A percentile compares a stretch with the other conserved stretches of the same genome.
Evolutionary conservation across 2,113 vertebrate species (phyloP).

Genomic region (Epinephelus cyanopodus): DNA sequence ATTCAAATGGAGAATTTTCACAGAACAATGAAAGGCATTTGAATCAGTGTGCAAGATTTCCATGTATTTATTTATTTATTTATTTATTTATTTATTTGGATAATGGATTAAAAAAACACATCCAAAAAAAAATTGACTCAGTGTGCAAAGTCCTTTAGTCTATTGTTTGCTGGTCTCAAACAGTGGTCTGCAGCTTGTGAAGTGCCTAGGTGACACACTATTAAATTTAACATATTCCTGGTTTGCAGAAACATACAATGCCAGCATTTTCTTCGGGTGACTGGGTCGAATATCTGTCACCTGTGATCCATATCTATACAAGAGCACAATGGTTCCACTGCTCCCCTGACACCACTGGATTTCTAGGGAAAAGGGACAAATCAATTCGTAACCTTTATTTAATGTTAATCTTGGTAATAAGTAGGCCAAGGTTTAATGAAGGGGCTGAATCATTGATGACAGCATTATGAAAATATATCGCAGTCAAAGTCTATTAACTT

Average conservation of each 20-base stretch:
- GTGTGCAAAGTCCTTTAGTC: too few relatives aligned
- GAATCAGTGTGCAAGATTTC: too few relatives aligned
- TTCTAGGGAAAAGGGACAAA: slow-evolving; percentile 48
- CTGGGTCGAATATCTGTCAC: not conserved
- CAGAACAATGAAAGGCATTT: too few relatives aligned
- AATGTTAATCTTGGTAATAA: slow-evolving; percentile 57
- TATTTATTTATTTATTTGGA: too few relatives aligned
- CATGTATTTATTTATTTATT: too few relatives aligned
- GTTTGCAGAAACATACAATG: too few relatives aligned
- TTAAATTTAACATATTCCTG: too few relatives aligned
- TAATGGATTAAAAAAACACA: too few relatives aligned
- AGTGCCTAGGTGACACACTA: too few relatives aligned
- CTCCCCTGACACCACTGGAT: slow-evolving; percentile 39
- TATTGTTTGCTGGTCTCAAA: too few relatives aligned
- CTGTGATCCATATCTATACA: slow-evolving; percentile 19
- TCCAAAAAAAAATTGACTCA: too few relatives aligned
- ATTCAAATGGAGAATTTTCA: not conserved
- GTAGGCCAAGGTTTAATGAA: slow-evolving; percentile 60
- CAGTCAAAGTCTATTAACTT: slow-evolving; percentile 38
- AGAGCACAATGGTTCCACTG: not conserved
- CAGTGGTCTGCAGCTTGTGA: not conserved
- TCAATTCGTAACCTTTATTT: slow-evolving; percentile 71
- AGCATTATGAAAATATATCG: slow-evolving; percentile 48
- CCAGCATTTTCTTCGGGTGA: too few relatives aligned
- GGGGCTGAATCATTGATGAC: slow-evolving; percentile 49